These are phyloP conservation scores for Spialia ferax DNA, from an alignment of 2,888 invertebrate genomes.

Conservation along the genomic window DNA sequence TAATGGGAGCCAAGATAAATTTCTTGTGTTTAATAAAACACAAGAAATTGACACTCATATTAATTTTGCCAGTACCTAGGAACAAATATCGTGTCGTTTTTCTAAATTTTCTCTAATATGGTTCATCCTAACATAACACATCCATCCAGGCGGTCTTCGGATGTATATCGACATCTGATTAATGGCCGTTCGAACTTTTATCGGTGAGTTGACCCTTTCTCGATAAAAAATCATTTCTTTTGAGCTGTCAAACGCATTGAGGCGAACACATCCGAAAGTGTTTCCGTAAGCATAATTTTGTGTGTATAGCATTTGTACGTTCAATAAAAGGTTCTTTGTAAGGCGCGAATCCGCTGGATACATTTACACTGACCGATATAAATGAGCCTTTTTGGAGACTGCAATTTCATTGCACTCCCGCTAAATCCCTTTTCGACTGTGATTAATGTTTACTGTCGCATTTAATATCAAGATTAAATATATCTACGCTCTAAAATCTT, in stretches of 20 bases:
- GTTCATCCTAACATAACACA: background rate
- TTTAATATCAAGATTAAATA: conserved; percentile 40
- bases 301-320: background rate
- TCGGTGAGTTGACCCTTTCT: conserved; percentile 34
- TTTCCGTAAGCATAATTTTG: background rate
- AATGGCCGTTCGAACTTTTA: conserved; percentile 55
- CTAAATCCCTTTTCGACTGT: conserved; percentile 46
- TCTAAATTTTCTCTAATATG: background rate
- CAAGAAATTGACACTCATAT: no score
- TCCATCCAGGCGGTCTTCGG: conserved; percentile 55
- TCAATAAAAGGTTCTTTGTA: background rate
- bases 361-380: conserved; percentile 22
- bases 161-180: conserved; percentile 70
- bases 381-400: conserved; percentile 22
- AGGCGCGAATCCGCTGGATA: background rate
- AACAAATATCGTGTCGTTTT: no score
- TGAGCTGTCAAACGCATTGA: conserved; percentile 26
- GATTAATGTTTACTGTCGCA: conserved; percentile 50
- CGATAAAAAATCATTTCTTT: conserved; percentile 39
- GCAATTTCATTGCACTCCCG: conserved; percentile 28
- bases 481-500: conserved; percentile 20
- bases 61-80: no score
- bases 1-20: no score
- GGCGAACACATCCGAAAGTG: conserved; percentile 12
- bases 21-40: no score